Percentiles rank a stretch among this genome's conserved stretches.
Evolutionary conservation across 2,888 invertebrate species (phyloP).

Genomic region (Carterocephalus palaemon): DNA sequence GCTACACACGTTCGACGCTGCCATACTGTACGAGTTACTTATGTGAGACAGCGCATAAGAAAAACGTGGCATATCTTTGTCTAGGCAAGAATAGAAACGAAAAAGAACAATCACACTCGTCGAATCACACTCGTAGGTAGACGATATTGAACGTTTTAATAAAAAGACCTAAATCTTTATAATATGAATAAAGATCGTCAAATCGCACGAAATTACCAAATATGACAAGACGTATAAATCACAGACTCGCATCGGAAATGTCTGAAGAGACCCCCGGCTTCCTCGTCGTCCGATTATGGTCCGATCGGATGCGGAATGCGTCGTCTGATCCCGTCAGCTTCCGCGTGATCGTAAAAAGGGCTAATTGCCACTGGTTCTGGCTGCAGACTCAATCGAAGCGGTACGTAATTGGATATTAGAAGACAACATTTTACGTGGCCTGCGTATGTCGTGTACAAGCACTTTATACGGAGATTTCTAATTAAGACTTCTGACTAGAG

Average conservation of each 20-base stretch:
- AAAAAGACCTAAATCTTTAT: too few species aligned
- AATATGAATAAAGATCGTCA: too few species aligned
- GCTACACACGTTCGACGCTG: conserved; percentile 8
- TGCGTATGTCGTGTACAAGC: conserved; percentile 5
- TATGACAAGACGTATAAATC: too few species aligned
- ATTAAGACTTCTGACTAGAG: conserved; percentile 14
- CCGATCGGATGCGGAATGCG: conserved; percentile 15
- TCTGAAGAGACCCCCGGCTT: conserved; percentile 9
- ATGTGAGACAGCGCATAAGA: conserved; percentile 5
- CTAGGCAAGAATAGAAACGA: too few species aligned
- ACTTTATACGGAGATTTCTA: conserved; percentile 13
- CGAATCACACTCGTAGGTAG: too few species aligned
- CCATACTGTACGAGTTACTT: conserved; percentile 5
- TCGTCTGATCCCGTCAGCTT: conserved; percentile 16
- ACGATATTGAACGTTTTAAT: too few species aligned
- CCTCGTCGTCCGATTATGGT: conserved; percentile 14
- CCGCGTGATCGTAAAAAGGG: conserved; percentile 18
- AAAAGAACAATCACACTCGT: too few species aligned
- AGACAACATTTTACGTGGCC: conserved; percentile 15
- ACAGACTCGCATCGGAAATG: background rate
- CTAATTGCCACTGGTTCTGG: conserved; percentile 21
- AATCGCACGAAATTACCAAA: too few species aligned
- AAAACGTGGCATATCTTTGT: too few species aligned
- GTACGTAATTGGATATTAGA: conserved; percentile 18
- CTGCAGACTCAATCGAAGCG: conserved; percentile 18